Conservation (phyloP, 1,140 invertebrate genomes). For the Bombus confusus region DNA sequence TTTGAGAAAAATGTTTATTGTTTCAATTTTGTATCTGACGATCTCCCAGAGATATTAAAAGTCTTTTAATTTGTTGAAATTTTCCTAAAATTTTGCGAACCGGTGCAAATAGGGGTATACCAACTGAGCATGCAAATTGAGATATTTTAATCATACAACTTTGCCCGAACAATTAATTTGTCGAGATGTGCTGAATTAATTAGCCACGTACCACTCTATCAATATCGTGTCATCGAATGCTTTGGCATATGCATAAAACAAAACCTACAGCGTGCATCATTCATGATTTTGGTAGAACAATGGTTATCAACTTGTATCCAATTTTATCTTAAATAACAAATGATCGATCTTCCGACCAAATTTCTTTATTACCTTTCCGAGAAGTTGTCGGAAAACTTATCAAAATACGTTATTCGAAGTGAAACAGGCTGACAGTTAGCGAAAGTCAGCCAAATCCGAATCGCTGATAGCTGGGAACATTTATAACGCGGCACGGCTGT, state of each 20-base stretch:
- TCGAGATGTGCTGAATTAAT: background rate
- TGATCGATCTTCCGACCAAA: background rate
- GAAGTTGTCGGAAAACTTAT: background rate
- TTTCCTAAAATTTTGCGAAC: background rate
- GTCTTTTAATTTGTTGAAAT: no score
- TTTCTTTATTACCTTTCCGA: background rate
- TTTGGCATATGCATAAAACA: background rate
- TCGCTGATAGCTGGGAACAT: constrained; percentile 16
- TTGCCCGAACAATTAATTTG: background rate
- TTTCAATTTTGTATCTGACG: no score
- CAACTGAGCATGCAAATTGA: background rate
- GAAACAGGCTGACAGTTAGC: background rate
- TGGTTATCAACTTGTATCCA: background rate
- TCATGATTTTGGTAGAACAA: no score
- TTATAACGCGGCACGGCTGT: background rate
- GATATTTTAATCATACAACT: background rate
- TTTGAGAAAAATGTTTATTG: no score
- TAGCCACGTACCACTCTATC: background rate
- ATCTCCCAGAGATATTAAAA: no score
- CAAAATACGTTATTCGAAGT: background rate
- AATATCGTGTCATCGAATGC: background rate
- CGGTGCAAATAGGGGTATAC: background rate
- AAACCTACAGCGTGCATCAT: background rate
- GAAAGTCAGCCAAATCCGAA: background rate
- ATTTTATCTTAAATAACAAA: background rate